Evolutionary conservation across 2,797 vertebrate genomes (phyloP).

Genomic region (Antrozous pallidus): DNA sequence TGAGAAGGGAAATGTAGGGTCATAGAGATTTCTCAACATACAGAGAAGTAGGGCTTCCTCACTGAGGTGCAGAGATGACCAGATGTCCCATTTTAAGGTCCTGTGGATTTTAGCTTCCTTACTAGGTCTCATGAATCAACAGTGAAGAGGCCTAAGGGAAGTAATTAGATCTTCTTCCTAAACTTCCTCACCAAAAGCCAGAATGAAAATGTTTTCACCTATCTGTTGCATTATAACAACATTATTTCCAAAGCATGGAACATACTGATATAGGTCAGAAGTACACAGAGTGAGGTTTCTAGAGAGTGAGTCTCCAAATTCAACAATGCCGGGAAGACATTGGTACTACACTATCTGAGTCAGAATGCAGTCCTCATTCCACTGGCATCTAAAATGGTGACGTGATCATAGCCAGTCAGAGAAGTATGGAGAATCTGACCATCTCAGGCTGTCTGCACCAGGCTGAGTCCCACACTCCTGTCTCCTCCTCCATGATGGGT

Average conservation of each 20-base stretch:
- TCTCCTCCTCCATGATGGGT: not conserved
- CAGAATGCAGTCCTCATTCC: not conserved
- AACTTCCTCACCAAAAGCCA: not conserved
- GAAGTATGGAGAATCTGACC: not conserved
- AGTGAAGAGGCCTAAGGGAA: not conserved
- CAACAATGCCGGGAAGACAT: not conserved
- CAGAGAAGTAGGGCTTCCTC: not conserved
- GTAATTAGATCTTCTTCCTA: constrained; percentile 10
- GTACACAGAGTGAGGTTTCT: not conserved
- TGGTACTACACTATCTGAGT: not conserved
- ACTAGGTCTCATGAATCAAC: not conserved
- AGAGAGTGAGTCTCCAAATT: not conserved
- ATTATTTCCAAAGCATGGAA: not conserved
- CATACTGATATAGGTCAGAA: not conserved
- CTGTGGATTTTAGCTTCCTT: not conserved
- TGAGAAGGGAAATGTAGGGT: not conserved
- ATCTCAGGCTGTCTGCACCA: not conserved
- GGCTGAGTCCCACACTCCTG: not conserved
- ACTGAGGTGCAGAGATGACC: not conserved
- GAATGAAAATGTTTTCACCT: not conserved
- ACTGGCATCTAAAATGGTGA: not conserved
- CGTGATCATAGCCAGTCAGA: not conserved
- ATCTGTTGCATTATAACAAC: not conserved
- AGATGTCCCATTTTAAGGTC: not conserved
- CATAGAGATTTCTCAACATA: not conserved